Base-by-base conservation (phyloP, 2,888 invertebrate genomes). In the Abscondita cerata region DNA sequence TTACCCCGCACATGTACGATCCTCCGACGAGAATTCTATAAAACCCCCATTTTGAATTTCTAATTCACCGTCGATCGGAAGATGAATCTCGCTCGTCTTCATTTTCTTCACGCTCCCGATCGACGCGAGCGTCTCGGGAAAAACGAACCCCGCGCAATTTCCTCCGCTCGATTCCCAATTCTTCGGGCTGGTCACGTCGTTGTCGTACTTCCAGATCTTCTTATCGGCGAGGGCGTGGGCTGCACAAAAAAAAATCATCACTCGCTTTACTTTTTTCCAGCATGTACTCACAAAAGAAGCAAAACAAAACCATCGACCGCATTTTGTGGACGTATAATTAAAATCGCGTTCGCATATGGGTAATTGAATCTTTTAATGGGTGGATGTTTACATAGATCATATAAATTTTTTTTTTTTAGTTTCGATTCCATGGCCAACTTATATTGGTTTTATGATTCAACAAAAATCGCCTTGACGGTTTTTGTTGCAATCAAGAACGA, bases 51-150 rank as follows among this genome's bases (percentile, higher is more conserved):
- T 78, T 8, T 68, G 68, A n/a, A 84, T 67, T 51, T 78, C 56
- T 5, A 84, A 67, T 59, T 81, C 80, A 1, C 83, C 83, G 15
- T 81, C 75, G 47, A 70, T 66, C 11, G 84, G 83, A n/a, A 84
- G 71, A 34, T 82, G 68, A 0, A 83, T 69, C 44, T 77, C 78
- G 4, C 72, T n/a, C 1, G 69, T 56, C 13, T 55, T 50, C 16
- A 73, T 51, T 40, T 67, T 46, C 6, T 55, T 48, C 11, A 72
- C 34, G 1, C 56, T 60, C 1, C 64, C 66, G 1, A 62, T 48
- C 1, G 70, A 66, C 8, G 56, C 53, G 12, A 68, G 67, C 1
- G 34, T 15, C 9, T 46, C 18, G 1, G 64, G 65, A 38, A 72
- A 68, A 44, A 67, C 55, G 1, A 70, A 50, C 1, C 64, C 64